phyloP scores from a whole-genome alignment of 2,888 invertebrate species.

The Microctonus hyperodae region DNA sequence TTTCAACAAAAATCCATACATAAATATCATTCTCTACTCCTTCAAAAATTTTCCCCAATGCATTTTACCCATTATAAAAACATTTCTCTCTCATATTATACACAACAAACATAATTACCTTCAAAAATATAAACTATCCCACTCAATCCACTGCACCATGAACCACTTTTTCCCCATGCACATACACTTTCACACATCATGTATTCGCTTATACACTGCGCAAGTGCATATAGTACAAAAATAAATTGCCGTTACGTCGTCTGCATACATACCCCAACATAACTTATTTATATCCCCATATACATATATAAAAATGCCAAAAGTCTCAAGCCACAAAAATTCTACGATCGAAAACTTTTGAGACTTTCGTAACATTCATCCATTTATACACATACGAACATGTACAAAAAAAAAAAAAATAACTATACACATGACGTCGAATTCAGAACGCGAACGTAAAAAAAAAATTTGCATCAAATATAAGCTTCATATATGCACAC shows the following conservation, averaged over 20 bases:
- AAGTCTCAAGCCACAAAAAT: constrained; percentile 24
- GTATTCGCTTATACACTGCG: constrained; percentile 24
- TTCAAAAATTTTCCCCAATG: no score
- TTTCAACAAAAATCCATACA: no score
- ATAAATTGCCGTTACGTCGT: constrained; percentile 36
- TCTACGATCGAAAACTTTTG: constrained; percentile 25
- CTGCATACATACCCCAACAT: constrained; percentile 30
- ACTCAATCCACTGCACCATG: constrained; percentile 15
- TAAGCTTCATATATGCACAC: no score
- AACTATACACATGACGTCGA: no score
- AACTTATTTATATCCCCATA: not conserved
- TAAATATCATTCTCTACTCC: no score
- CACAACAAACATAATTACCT: constrained; percentile 3
- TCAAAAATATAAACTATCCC: constrained; percentile 21
- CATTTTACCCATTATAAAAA: not conserved
- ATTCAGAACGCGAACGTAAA: no score
- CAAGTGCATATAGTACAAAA: constrained; percentile 30
- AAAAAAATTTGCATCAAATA: no score
- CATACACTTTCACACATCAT: constrained; percentile 14
- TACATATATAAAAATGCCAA: not conserved
- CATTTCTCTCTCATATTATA: not conserved
- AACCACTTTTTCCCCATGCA: constrained; percentile 9
- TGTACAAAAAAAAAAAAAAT: not conserved
- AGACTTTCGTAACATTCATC: constrained; percentile 6
- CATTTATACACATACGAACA: not conserved